Conservation (phyloP, 1,140 invertebrate genomes). For the Brachionus koreanus region DNA sequence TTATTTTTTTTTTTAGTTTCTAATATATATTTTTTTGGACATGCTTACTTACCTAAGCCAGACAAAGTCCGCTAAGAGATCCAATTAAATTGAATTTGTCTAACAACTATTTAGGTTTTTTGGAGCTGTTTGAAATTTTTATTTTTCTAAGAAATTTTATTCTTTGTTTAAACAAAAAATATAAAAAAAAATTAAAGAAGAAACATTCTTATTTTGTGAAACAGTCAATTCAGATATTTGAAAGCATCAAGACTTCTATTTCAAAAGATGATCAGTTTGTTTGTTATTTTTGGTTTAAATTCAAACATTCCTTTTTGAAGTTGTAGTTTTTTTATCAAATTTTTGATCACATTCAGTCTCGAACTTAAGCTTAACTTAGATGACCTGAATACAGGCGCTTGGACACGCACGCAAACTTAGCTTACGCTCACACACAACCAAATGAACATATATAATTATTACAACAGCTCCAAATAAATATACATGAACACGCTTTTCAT, state of each 20-base stretch:
- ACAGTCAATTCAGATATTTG: conserved; percentile 7
- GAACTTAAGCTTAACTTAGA: neutral
- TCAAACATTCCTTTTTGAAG: neutral
- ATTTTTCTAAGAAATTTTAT: neutral
- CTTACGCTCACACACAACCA: neutral
- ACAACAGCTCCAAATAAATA: neutral
- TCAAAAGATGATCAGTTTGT: neutral
- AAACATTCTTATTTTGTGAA: neutral
- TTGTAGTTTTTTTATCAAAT: neutral
- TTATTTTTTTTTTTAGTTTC: neutral
- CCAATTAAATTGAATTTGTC: neutral
- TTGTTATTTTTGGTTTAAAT: neutral
- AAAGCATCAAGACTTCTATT: neutral
- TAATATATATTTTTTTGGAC: neutral
- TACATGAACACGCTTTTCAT: neutral
- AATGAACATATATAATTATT: neutral
- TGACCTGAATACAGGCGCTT: neutral
- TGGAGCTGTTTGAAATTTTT: neutral
- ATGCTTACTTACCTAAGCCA: neutral
- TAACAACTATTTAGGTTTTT: neutral
- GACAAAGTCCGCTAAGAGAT: neutral
- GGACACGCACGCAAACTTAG: neutral
- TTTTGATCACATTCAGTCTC: neutral
- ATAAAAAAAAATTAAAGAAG: neutral
- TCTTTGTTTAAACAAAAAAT: neutral